phyloP scores from a whole-genome alignment of 2,113 vertebrate genomes.

The Brachyistius frenatus region DNA sequence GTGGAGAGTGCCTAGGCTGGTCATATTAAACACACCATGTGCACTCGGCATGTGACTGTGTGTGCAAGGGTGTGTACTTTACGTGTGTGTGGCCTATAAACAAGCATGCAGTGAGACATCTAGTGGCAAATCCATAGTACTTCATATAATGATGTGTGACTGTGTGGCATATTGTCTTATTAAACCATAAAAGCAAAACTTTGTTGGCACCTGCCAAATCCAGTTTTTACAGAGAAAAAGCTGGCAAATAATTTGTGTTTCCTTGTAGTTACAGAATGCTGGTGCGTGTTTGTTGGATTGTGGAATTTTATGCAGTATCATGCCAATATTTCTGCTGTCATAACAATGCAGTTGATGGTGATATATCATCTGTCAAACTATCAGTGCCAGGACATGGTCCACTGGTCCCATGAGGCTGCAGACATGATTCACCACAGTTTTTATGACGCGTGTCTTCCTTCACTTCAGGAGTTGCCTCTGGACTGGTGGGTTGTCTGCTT shows the following conservation, averaged over 20 bases:
- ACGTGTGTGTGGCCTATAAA: slow-evolving; percentile 40
- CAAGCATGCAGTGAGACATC: slow-evolving; percentile 69
- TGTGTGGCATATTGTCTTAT: slow-evolving; percentile 24
- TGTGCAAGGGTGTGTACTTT: background rate
- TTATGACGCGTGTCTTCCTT: slow-evolving; percentile 51
- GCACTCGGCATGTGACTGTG: slow-evolving; percentile 74
- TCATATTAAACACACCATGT: slow-evolving; percentile 86
- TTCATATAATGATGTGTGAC: slow-evolving; percentile 32
- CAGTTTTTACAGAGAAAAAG: slow-evolving; percentile 6
- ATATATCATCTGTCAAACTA: slow-evolving; percentile 75
- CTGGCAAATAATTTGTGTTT: slow-evolving; percentile 17
- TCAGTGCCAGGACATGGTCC: slow-evolving; percentile 63
- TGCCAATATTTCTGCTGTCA: slow-evolving; percentile 74
- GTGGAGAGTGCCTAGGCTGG: slow-evolving; percentile 76
- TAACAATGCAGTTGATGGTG: slow-evolving; percentile 73
- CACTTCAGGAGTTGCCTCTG: slow-evolving; percentile 42
- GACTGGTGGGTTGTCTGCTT: slow-evolving; percentile 29
- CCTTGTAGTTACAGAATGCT: slow-evolving; percentile 21
- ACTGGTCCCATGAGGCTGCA: slow-evolving; percentile 61
- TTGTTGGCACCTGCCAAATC: slow-evolving; percentile 26
- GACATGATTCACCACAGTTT: slow-evolving; percentile 57
- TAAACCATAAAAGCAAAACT: slow-evolving; percentile 41
- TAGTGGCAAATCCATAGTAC: slow-evolving; percentile 61
- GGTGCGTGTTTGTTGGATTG: slow-evolving; percentile 56
- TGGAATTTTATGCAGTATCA: slow-evolving; percentile 67